Evolutionary conservation across 1,140 invertebrate genomes (phyloP), one percentile per base, ranked within the genome.

Genomic region (Neotoxoptera formosana): DNA sequence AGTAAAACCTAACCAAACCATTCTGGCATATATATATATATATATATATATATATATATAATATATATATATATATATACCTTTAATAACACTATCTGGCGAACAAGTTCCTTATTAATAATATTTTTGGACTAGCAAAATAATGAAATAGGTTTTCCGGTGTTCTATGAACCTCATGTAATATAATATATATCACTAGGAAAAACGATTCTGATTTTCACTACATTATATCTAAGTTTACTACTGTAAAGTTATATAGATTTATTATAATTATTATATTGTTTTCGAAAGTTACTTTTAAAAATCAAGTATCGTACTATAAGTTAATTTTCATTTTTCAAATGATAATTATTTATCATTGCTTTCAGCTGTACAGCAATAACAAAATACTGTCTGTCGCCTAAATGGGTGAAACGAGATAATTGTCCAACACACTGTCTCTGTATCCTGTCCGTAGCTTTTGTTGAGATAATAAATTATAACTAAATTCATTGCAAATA

Each of bases 391-490:
- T 76, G 14, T 11, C 60, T n/a, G 17, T 76, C n/a, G 60, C n/a
- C 30, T 76, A n/a, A 76, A 76, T 76, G 60, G 60, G 6, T 76
- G 60, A 76, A 76, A 76, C n/a, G 30, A n/a, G 30, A 76, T 76
- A n/a, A n/a, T 76, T 76, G 14, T 76, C 60, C n/a, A 76, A 76
- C n/a, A n/a, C 11, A 76, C 51, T 53, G 60, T n/a, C 30, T 76
- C n/a, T 76, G 30, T 76, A n/a, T 76, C 60, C n/a, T 76, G 60
- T 76, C 30, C n/a, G 17, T 76, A n/a, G 14, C n/a, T n/a, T 76
- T 76, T 76, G 60, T 76, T 76, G 60, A 76, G 11, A n/a, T 76
- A 76, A n/a, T 76, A 76, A 76, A 76, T 76, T 76, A 76, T 76
- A 76, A 76, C 60, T n/a, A n/a, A n/a, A 76, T 76, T 76, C 60